These are phyloP conservation scores for Albula glossodonta DNA, from an alignment of 2,113 vertebrate species.

Conservation along the genomic window DNA sequence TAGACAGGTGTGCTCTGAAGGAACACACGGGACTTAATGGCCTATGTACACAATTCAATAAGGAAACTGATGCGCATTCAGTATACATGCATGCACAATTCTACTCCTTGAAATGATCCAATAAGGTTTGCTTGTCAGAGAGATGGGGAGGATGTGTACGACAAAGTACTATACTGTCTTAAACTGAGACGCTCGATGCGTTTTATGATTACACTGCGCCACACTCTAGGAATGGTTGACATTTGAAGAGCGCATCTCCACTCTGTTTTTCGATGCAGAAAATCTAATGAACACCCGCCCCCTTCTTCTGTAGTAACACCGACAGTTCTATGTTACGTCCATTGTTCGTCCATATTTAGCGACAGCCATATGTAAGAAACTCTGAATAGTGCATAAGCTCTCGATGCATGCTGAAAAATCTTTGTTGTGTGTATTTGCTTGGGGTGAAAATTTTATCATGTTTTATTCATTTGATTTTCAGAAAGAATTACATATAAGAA, in stretches of 20 bases:
- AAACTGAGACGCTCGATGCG: slow-evolving; percentile 21
- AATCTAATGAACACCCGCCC: slow-evolving; percentile 63
- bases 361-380: slow-evolving; percentile 71
- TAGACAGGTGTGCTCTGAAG: background rate
- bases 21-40: background rate
- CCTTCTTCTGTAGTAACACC: slow-evolving; percentile 55
- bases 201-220: slow-evolving; percentile 54
- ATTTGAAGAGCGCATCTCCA: slow-evolving; percentile 73
- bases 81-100: background rate
- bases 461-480: background rate
- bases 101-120: background rate
- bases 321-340: slow-evolving; percentile 66
- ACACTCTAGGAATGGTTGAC: slow-evolving; percentile 66
- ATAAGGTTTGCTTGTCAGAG: background rate
- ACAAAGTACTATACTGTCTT: slow-evolving; percentile 20
- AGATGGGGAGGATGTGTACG: background rate
- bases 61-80: background rate
- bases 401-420: background rate
- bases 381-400: slow-evolving; percentile 48
- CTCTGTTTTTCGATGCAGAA: slow-evolving; percentile 69
- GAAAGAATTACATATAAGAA: background rate
- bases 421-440: background rate
- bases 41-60: slow-evolving; percentile 1
- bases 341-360: slow-evolving; percentile 81
- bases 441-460: background rate